Evolutionary conservation across 2,113 vertebrate genomes (phyloP), one percentile per base, ranked within the genome.

Genomic region (Xenopus borealis): DNA sequence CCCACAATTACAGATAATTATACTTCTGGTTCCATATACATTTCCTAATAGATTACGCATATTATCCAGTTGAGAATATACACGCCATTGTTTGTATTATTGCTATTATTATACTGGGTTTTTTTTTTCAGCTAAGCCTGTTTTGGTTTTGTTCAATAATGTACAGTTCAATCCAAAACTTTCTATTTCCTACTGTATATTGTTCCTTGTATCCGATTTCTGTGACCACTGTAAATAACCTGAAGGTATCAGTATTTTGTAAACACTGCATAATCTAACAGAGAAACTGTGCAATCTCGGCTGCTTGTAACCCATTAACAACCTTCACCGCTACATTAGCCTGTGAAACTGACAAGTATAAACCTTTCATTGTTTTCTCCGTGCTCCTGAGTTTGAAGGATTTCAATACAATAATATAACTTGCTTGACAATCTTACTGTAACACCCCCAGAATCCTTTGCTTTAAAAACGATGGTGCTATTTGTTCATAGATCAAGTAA

Each of bases 401-500:
- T 59, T 66, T 69, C 68, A 59, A 61, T 76, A 44, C 58, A 69
- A 62, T 53, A 69, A 46, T 75, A 69, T 61, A 61, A 63, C 50
- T 52, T 69, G 59, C 47, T 69, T 69, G 73, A 69, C 73, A 69
- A 63, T 76, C 66, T 77, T 77, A 77, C 74, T 77, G 74, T 77
- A 77, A 77, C 18, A 12, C 46, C 55, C 53, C 74, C 59, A 77
- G 59, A 77, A 77, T 45, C n/a, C 52, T 52, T 57, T 64, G 67
- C 74, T 57, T 67, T 64, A 44, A 12, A 40, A 70, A 53, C 91
- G 88, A 87, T 95, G 97, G 97, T 98, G 96, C 96, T 99, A 96
- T 91, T 89, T 89, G 85, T 86, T 77, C 59, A 77, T 69, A 77
- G 67, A 62, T 61, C 58, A 89, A 85, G 87, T 95, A 98, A 97